Conservation (phyloP, 2,113 vertebrate species). For the Crotalus helleri region DNA sequence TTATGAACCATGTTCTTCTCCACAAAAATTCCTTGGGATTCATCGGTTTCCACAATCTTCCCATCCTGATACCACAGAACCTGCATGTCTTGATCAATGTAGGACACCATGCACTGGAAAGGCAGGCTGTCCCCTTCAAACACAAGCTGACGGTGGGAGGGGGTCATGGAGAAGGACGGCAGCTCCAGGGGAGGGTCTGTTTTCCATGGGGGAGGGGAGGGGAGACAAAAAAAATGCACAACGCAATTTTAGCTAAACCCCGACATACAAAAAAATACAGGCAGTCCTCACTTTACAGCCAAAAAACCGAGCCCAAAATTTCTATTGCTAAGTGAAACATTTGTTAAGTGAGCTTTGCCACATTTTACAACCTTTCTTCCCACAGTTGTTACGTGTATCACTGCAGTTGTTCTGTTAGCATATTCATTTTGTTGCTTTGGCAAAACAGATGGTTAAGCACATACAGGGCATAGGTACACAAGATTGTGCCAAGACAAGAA, state of each 20-base stretch:
- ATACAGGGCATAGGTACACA: no score
- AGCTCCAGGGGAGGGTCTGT: slow-evolving; percentile 90
- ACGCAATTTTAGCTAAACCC: neutral
- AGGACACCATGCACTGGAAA: slow-evolving; percentile 94
- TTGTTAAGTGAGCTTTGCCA: no score
- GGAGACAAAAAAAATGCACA: neutral
- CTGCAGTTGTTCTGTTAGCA: no score
- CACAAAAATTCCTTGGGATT: slow-evolving; percentile 91
- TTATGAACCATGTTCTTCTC: slow-evolving; percentile 96
- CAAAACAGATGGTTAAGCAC: no score
- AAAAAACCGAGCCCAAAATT: no score
- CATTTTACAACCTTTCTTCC: no score
- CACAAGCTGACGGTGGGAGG: slow-evolving; percentile 92
- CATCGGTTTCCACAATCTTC: slow-evolving; percentile 86
- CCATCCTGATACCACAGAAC: slow-evolving; percentile 97
- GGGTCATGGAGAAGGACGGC: slow-evolving; percentile 93
- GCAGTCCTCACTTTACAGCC: neutral
- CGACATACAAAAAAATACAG: neutral
- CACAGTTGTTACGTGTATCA: no score
- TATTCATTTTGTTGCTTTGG: neutral
- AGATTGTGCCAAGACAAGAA: no score
- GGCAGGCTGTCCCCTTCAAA: slow-evolving; percentile 97
- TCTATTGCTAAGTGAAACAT: no score
- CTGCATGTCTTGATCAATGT: slow-evolving; percentile 95
- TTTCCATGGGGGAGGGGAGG: neutral